Evolutionary conservation across 2,888 invertebrate species (phyloP).

Genomic region (Mesorhabditis sp.): DNA sequence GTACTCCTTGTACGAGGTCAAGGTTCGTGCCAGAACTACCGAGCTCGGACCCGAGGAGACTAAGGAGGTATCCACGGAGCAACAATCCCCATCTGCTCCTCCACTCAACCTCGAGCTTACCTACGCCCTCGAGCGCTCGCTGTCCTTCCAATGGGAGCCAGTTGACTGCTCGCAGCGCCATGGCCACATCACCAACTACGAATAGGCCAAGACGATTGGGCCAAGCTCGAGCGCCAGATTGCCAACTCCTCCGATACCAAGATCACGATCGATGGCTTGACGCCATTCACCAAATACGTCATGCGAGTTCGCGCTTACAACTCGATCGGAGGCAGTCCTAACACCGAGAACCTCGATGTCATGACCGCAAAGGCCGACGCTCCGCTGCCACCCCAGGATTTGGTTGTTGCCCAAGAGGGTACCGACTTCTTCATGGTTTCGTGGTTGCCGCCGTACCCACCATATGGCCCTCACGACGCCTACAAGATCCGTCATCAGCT

Average conservation of each 20-base stretch:
- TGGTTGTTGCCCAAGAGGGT: conserved; percentile 55
- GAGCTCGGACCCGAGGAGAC: conserved; percentile 57
- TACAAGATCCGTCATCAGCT: conserved; percentile 55
- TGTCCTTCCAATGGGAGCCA: conserved; percentile 48
- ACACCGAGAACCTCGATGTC: conserved; percentile 57
- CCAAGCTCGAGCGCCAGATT: conserved; percentile 57
- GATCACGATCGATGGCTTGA: conserved; percentile 56
- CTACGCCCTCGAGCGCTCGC: conserved; percentile 51
- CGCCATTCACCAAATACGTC: conserved; percentile 58
- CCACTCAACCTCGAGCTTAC: conserved; percentile 55
- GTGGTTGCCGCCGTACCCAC: conserved; percentile 58
- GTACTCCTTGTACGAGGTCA: conserved; percentile 56
- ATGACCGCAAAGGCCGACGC: conserved; percentile 57
- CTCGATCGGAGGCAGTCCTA: conserved; percentile 57
- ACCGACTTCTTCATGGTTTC: conserved; percentile 57
- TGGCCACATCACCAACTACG: conserved; percentile 56
- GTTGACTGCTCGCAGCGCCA: conserved; percentile 58
- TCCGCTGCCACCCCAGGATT: conserved; percentile 57
- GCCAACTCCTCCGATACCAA: conserved; percentile 54
- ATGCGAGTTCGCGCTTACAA: conserved; percentile 57
- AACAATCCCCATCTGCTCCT: conserved; percentile 56
- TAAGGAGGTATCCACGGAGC: conserved; percentile 52
- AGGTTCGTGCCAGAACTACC: conserved; percentile 52
- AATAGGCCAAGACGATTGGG: conserved; percentile 59
- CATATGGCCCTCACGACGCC: conserved; percentile 57